Evolutionary conservation across 2,113 vertebrate species (phyloP).

Genomic region (Telmatochromis brichardi): DNA sequence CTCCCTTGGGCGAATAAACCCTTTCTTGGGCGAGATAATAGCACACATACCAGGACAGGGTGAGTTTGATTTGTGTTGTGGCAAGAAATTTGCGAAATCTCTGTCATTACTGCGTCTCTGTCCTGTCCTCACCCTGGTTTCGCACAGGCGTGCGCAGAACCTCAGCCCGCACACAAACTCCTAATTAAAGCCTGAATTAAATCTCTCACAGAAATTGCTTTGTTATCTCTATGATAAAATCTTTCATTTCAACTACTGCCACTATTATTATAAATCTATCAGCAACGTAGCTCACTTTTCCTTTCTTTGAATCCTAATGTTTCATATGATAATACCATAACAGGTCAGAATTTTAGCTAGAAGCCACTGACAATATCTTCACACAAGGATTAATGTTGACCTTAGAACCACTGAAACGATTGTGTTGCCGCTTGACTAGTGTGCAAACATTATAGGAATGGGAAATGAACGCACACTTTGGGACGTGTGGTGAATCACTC

Average conservation of each 20-base stretch:
- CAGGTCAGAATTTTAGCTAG: background rate
- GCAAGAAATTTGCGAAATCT: constrained; percentile 33
- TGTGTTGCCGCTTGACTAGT: background rate
- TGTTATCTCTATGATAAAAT: background rate
- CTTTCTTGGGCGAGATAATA: constrained; percentile 33
- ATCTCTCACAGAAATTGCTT: constrained; percentile 8
- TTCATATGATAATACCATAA: background rate
- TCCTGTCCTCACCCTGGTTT: constrained; percentile 48
- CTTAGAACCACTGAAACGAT: background rate
- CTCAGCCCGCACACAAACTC: constrained; percentile 34
- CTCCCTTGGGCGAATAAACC: constrained; percentile 37
- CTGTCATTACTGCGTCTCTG: constrained; percentile 38
- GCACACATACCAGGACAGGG: constrained; percentile 21
- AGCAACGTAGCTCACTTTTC: background rate
- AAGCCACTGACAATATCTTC: background rate
- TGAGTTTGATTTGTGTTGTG: constrained; percentile 46
- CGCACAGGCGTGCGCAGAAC: constrained; percentile 18
- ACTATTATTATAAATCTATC: background rate
- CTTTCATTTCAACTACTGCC: background rate
- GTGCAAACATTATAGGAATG: background rate
- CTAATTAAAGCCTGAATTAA: constrained; percentile 20
- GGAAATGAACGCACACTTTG: background rate
- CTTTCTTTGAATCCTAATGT: background rate
- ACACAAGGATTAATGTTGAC: background rate
- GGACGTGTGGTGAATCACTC: background rate